These are phyloP conservation scores for Anas bernieri DNA, from an alignment of 2,797 vertebrate genomes.

Conservation along the genomic window DNA sequence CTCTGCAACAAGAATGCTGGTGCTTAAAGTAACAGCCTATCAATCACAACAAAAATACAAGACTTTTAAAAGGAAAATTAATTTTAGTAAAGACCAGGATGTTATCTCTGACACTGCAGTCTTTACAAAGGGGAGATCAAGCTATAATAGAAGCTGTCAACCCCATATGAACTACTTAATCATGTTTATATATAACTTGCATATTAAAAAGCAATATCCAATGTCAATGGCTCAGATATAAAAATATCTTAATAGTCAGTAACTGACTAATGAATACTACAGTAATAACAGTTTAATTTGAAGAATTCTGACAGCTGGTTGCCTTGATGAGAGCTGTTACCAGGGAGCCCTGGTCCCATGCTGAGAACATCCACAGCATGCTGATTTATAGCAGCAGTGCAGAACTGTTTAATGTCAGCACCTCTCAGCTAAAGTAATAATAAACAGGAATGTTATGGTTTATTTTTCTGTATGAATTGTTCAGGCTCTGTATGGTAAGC, in stretches of 20 bases:
- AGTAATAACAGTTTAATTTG: slow-evolving; percentile 85
- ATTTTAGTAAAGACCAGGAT: background rate
- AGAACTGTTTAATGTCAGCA: slow-evolving; percentile 86
- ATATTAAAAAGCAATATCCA: slow-evolving; percentile 80
- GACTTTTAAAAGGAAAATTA: slow-evolving; percentile 57
- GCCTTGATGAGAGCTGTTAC: slow-evolving; percentile 82
- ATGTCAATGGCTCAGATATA: slow-evolving; percentile 77
- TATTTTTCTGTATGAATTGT: slow-evolving; percentile 86
- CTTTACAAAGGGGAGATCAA: slow-evolving; percentile 32
- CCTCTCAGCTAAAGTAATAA: slow-evolving; percentile 84
- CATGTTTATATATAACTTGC: slow-evolving; percentile 77
- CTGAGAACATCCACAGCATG: slow-evolving; percentile 83
- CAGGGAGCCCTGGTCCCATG: slow-evolving; percentile 78
- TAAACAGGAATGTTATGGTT: slow-evolving; percentile 85
- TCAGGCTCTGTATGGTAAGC: slow-evolving; percentile 81
- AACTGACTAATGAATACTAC: slow-evolving; percentile 83
- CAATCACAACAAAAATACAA: slow-evolving; percentile 45
- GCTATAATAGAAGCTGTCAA: slow-evolving; percentile 52
- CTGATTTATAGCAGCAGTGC: slow-evolving; percentile 84
- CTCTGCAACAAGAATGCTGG: slow-evolving; percentile 41
- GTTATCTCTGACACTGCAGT: background rate
- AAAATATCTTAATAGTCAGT: slow-evolving; percentile 83
- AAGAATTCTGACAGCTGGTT: slow-evolving; percentile 84
- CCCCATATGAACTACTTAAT: slow-evolving; percentile 64
- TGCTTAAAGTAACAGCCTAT: slow-evolving; percentile 48